Evolutionary conservation across 1,140 invertebrate species (phyloP).

Genomic region (Brachionus rubens): DNA sequence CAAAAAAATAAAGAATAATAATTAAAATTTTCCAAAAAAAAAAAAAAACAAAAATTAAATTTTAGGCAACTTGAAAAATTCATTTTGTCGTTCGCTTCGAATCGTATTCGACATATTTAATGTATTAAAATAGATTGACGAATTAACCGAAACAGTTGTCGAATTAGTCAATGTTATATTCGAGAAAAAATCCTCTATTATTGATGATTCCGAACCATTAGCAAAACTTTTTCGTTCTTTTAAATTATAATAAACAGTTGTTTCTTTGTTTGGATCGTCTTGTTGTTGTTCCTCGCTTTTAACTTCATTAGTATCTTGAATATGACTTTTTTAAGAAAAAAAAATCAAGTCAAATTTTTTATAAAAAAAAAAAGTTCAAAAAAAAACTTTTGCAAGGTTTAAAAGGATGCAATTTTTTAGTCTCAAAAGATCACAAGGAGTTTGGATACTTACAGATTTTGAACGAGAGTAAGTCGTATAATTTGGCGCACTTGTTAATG

Average conservation of each 20-base stretch:
- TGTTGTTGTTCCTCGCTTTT: neutral
- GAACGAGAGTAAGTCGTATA: constrained; percentile 4
- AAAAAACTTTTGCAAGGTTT: neutral
- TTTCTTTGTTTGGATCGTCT: too few species aligned
- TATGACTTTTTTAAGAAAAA: constrained; percentile 26
- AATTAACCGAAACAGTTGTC: too few species aligned
- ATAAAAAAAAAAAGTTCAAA: neutral
- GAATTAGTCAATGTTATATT: neutral
- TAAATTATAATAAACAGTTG: too few species aligned
- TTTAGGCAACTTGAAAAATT: constrained; percentile 9
- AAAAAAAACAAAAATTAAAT: neutral
- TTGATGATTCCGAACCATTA: too few species aligned
- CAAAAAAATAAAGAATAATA: neutral
- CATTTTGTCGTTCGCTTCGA: too few species aligned
- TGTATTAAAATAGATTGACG: too few species aligned
- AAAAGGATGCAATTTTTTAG: neutral
- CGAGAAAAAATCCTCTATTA: neutral
- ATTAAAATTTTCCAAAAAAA: neutral
- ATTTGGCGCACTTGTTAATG: neutral
- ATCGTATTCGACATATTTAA: too few species aligned
- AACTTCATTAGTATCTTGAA: neutral
- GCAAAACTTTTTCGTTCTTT: too few species aligned
- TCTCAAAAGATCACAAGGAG: neutral
- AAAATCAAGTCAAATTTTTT: neutral
- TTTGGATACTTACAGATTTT: constrained; percentile 7